Percentiles rank a stretch among this genome's conserved stretches.
phyloP scores from a whole-genome alignment of 2,888 invertebrate genomes.

The Apotomis betuletana region DNA sequence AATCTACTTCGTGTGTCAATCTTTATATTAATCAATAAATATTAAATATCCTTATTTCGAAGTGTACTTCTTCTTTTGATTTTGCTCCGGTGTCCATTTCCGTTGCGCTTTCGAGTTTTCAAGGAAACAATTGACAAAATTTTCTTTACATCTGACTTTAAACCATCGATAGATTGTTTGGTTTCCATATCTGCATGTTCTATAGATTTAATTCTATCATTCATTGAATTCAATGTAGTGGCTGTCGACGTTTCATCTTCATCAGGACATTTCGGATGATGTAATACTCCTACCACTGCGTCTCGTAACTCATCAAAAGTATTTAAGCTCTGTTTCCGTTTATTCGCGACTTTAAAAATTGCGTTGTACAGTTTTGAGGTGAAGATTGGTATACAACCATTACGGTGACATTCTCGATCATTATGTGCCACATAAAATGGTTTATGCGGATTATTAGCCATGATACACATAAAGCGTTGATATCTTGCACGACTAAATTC shows the following conservation, averaged over 20 bases:
- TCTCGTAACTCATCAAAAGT: neutral
- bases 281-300: neutral
- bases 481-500: neutral
- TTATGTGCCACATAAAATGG: neutral
- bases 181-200: neutral
- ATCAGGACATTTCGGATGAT: neutral
- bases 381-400: neutral
- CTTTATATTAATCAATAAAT: too few species aligned
- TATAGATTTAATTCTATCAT: neutral
- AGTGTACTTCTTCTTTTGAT: too few species aligned
- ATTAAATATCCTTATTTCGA: too few species aligned
- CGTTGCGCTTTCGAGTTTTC: too few species aligned
- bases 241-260: neutral
- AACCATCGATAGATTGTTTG: neutral
- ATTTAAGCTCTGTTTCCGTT: neutral
- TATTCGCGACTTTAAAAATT: neutral
- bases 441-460: neutral
- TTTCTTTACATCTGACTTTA: slow-evolving; percentile 2
- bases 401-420: neutral
- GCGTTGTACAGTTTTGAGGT: neutral
- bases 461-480: neutral
- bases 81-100: too few species aligned
- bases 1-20: too few species aligned
- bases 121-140: neutral
- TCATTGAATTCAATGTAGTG: neutral